Percentiles rank a stretch among this genome's conserved stretches.
These are phyloP conservation scores for Calidris pygmaea DNA, from an alignment of 2,113 vertebrate genomes.

Conservation along the genomic window DNA sequence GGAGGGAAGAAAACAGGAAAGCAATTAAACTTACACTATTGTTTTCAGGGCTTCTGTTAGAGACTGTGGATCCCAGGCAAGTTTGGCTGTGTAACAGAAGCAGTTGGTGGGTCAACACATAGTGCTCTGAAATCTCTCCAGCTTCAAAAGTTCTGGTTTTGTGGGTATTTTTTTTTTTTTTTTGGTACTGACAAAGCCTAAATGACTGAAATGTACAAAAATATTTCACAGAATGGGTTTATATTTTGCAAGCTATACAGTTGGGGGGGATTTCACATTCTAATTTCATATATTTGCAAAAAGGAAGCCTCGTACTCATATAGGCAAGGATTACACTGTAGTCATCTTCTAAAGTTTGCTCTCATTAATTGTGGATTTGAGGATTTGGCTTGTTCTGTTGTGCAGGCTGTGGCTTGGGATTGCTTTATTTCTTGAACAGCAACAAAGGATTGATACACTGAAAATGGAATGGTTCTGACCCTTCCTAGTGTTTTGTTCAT, in stretches of 20 bases:
- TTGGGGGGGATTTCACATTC: background rate
- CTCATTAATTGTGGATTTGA: background rate
- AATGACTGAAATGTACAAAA: background rate
- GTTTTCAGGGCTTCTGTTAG: background rate
- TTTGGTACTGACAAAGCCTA: background rate
- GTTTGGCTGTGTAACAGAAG: background rate
- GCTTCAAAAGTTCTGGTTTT: background rate
- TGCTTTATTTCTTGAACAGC: background rate
- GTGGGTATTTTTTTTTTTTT: background rate
- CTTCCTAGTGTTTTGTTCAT: background rate
- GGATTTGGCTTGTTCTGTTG: background rate
- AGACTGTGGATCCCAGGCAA: background rate
- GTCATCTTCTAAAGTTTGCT: background rate
- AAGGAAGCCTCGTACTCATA: background rate
- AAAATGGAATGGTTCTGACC: background rate
- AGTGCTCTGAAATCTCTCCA: background rate
- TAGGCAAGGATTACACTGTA: background rate
- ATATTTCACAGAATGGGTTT: background rate
- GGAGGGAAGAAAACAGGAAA: background rate
- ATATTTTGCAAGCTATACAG: background rate
- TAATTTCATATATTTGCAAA: background rate
- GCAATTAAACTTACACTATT: accelerated
- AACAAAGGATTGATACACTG: background rate
- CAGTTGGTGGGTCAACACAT: background rate
- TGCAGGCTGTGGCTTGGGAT: background rate